phyloP scores from a whole-genome alignment of 2,888 invertebrate species.

The Hartigia nigra region DNA sequence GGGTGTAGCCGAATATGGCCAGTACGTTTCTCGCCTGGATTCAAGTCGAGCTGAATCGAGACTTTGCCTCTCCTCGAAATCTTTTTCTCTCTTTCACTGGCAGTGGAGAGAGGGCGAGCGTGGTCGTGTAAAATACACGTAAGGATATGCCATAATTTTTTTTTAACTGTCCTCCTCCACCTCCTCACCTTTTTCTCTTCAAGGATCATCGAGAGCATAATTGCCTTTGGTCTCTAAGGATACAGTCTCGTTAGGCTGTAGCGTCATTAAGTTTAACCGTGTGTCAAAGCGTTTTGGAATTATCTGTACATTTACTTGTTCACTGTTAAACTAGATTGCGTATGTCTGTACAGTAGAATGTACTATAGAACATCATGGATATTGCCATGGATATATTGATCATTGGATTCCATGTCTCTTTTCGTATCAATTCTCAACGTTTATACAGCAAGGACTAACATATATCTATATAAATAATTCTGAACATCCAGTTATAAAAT shows the following conservation, averaged over 20 bases:
- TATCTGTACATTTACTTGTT: neutral
- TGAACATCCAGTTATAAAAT: neutral
- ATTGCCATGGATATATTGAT: neutral
- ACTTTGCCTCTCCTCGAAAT: neutral
- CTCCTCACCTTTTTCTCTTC: conserved; percentile 12
- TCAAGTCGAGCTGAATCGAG: conserved; percentile 13
- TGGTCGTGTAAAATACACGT: conserved; percentile 12
- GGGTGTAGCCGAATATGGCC: conserved; percentile 47
- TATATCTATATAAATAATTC: neutral
- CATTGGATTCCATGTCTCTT: neutral
- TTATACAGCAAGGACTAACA: neutral
- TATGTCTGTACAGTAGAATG: neutral
- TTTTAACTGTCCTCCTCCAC: neutral
- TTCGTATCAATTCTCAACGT: neutral
- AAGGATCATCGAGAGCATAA: neutral
- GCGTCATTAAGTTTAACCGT: neutral
- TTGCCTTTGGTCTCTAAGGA: neutral
- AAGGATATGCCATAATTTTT: conserved; percentile 7
- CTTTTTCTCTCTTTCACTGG: conserved; percentile 1
- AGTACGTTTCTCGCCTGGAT: conserved; percentile 42
- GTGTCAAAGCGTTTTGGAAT: neutral
- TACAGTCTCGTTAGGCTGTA: neutral
- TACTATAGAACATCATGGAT: neutral
- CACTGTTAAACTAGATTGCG: neutral
- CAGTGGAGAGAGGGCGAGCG: neutral